Evolutionary conservation across 2,113 vertebrate genomes (phyloP), one percentile per base, ranked within the genome.

Genomic region (Craseonycteris thonglongyai): DNA sequence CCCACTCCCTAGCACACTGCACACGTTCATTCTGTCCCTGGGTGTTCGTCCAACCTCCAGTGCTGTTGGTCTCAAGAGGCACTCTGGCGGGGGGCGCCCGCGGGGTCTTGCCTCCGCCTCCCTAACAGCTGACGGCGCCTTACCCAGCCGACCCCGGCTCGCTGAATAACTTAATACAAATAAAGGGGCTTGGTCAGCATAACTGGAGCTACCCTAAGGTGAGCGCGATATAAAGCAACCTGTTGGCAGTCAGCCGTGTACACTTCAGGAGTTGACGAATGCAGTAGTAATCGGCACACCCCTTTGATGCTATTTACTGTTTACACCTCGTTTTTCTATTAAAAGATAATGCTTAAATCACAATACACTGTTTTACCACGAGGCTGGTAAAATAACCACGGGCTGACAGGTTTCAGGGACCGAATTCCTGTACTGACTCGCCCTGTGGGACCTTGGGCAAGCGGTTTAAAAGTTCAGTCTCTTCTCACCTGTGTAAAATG

Each of bases 191-290:
- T 4, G 26, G 45, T 69, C 75, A 26, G 58, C 76, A 2, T 54
- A 30, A 28, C 14, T 35, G 28, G 35, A 45, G 5, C 68, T 13
- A 26, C 35, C 18, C 35, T 22, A 9, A 24, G 49, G 5, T 51
- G 8, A 21, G 82, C 3, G 0, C 28, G 0, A 11, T 24, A 5
- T 19, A 19, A 33, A 59, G 4, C n/a, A 28, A 24, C 30, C 42
- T 38, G 47, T n/a, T 19, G 2, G 35, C 38, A 0, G 2, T 33
- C 38, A 0, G 35, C 79, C 5, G 28, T 2, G 58, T 16, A 9
- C 19, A 4, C 45, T 22, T 56, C 74, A 21, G 7, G 45, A 7
- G 49, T 15, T 63, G 68, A 22, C 16, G 15, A 47, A 51, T 10
- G 38, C 63, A 5, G 16, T 40, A 5, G 16, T 40, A 3, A 35